phyloP scores from a whole-genome alignment of 2,113 vertebrate genomes.

The Notarius quadriscutis region DNA sequence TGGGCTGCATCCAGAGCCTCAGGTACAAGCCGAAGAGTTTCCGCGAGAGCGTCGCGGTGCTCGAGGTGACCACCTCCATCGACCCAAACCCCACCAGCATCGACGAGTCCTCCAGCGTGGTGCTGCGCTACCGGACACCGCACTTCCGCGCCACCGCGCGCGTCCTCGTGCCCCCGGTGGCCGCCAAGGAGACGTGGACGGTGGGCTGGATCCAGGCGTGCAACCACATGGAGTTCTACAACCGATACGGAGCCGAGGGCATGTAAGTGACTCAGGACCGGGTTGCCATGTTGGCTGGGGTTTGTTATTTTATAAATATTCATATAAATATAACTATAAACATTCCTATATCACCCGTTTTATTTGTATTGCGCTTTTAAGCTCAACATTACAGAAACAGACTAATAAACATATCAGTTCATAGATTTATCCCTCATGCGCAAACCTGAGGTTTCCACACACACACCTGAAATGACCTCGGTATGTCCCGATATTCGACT shows the following conservation, averaged over 20 bases:
- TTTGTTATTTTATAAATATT: neutral
- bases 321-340: neutral
- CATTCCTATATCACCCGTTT: neutral
- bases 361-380: too few relatives aligned
- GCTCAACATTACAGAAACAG: neutral
- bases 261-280: constrained; percentile 82
- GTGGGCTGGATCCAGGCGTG: constrained; percentile 99
- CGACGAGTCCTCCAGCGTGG: constrained; percentile 93
- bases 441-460: neutral
- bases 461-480: neutral
- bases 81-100: constrained; percentile 94
- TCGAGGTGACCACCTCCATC: constrained; percentile 92
- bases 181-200: constrained; percentile 92
- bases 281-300: constrained; percentile 4
- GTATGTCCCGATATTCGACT: neutral
- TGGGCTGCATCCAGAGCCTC: constrained; percentile 99
- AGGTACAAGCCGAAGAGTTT: constrained; percentile 95
- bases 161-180: constrained; percentile 88
- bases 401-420: too few relatives aligned
- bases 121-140: constrained; percentile 94
- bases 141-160: constrained; percentile 92
- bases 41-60: constrained; percentile 88
- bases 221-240: constrained; percentile 99
- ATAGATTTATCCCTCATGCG: too few relatives aligned
- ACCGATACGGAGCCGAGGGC: constrained; percentile 91